Evolutionary conservation across 2,888 invertebrate species (phyloP), one percentile per base, ranked within the genome.

Genomic region (Opisthograptis luteolata): DNA sequence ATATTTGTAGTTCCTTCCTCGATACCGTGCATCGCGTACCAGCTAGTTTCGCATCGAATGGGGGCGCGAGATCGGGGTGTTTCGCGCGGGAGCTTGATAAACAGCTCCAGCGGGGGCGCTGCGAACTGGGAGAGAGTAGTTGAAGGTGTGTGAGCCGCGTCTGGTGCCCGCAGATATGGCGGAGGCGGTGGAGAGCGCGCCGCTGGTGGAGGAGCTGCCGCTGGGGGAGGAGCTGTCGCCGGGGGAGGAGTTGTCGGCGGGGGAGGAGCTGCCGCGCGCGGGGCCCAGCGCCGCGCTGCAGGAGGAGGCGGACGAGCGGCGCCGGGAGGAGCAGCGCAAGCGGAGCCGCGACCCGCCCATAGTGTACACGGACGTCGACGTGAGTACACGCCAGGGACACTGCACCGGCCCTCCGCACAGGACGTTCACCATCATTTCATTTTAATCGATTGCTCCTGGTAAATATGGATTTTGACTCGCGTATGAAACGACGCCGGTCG

Each of bases 301-400:
- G 58, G 60, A 66, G 43, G 91, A 91, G 31, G 93, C 92, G 28
- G 94, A 94, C 61, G 94, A 94, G 76, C 90, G 92, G 47, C 90
- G 92, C 34, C 92, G 92, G 59, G 92, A 93, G 53, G 96, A 96
- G 77, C 94, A 93, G 74, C 92, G 93, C 68, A 94, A 94, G 81
- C 93, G 93, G 66, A 91, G 91, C 51, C 91, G 94, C 42, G 95
- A 96, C 76, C 96, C 96, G 37, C 96, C 97, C 28, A 94, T 97
- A 68, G 94, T 96, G 25, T 96, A 93, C 83, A 93, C 92, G 64
- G 95, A 95, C 73, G 86, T 95, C 60, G 94, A 96, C 75, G 95
- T 95, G 76, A 93, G 92, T 91, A 47, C 8, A 7, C n/a, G 6
- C 25, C n/a, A n/a, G 6, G 15, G 15, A 8, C 36, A 5, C n/a